A percentile compares a stretch with the other conserved stretches of the same genome.
Evolutionary conservation across 2,113 vertebrate species (phyloP).

Genomic region (Leucopsar rothschildi): DNA sequence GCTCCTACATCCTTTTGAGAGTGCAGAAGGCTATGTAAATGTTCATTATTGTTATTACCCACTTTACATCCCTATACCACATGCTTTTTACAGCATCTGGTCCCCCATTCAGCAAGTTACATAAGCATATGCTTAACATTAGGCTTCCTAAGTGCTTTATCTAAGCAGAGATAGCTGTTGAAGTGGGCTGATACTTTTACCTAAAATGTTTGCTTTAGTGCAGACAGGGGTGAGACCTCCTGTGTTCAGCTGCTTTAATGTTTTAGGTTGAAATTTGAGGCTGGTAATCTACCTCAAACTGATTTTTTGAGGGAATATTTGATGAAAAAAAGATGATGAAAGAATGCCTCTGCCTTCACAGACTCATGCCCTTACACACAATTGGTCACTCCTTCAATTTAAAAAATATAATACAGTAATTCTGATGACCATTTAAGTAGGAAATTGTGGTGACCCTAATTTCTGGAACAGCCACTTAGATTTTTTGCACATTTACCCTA

Average conservation of each 20-base stretch:
- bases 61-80: not conserved
- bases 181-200: not conserved
- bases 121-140: not conserved
- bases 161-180: not conserved
- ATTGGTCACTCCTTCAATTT: fast-evolving
- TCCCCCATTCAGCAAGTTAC: not conserved
- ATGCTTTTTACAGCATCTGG: not conserved
- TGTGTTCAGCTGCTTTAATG: not conserved
- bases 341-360: not conserved
- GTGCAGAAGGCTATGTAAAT: not conserved
- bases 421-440: not conserved
- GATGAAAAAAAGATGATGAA: not conserved
- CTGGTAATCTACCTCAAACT: not conserved
- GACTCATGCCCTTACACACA: not conserved
- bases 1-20: not conserved
- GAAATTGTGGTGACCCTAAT: not conserved
- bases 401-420: not conserved
- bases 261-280: not conserved
- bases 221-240: not conserved
- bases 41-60: slow-evolving; percentile 31
- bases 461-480: not conserved
- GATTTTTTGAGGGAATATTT: not conserved
- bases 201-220: not conserved
- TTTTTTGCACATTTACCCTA: not conserved
- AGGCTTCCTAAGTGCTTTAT: not conserved